Evolutionary conservation across 2,113 vertebrate genomes (phyloP), one percentile per base, ranked within the genome.

Genomic region (Aplodontia rufa): DNA sequence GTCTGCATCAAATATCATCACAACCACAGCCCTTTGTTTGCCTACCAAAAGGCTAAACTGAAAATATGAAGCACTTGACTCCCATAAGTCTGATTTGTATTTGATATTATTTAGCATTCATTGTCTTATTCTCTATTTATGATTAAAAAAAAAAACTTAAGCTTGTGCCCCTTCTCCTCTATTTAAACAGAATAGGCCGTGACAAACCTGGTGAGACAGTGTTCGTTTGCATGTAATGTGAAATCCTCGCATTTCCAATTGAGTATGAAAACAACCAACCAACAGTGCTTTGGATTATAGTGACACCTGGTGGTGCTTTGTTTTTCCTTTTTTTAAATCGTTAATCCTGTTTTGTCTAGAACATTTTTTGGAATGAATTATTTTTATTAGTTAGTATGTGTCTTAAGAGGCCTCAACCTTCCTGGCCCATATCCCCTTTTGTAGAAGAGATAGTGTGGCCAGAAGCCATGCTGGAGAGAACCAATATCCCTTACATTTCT

Each of bases 291-390:
- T 97, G 55, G 87, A 82, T 83, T 98, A 84, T 90, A 92, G 96
- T 98, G 98, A 98, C 98, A 98, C 93, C 98, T 98, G 94, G 95
- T 98, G 98, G 98, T 84, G 58, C 28, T 68, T 47, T 76, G 6
- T 80, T 83, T 35, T 24, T 58, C n/a, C 66, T 28, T 66, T 89
- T 90, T 91, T 88, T 30, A n/a, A n/a, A n/a, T n/a, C n/a, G n/a
- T n/a, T n/a, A 86, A 37, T 88, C 49, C 20, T 95, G 2, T 66
- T 87, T 93, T 85, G 17, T 90, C 17, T 49, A 68, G 47, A 84
- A 32, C 24, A n/a, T 45, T 76, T 72, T 89, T 85, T 14, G 26
- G 32, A 86, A 94, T 80, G 75, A 60, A 83, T 76, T 6, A 8
- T 95, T 92, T 92, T 91, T 80, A 35, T 76, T 45, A 35, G 0